Conservation (phyloP, 2,113 vertebrate genomes). For the Caloenas nicobarica region DNA sequence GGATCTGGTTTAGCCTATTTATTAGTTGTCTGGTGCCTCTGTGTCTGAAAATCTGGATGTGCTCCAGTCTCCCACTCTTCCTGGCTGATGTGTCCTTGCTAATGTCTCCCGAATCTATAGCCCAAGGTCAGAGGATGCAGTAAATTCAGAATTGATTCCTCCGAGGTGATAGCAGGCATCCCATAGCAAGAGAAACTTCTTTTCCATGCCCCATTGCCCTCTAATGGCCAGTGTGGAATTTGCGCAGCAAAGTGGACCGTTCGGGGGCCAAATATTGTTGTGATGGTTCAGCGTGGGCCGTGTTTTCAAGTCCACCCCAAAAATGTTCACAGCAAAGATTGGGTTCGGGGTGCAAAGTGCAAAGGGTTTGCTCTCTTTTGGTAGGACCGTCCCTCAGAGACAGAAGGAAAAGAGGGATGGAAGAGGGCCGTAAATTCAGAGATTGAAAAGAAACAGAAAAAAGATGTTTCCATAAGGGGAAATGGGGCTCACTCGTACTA, state of each 20-base stretch:
- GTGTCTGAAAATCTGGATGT: not conserved
- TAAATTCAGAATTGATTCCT: not conserved
- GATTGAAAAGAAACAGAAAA: not conserved
- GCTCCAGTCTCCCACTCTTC: not conserved
- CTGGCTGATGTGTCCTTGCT: not conserved
- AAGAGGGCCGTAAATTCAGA: not conserved
- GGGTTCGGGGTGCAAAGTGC: not conserved
- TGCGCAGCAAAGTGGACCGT: not conserved
- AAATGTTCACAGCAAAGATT: fast-evolving
- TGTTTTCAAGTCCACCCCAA: fast-evolving
- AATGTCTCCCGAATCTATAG: not conserved
- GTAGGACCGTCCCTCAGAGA: not conserved
- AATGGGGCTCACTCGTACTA: not conserved
- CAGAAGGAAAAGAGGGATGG: not conserved
- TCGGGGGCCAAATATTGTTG: not conserved
- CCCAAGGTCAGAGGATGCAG: conserved; percentile 29
- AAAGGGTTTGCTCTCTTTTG: not conserved
- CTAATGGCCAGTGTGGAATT: not conserved
- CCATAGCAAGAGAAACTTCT: not conserved
- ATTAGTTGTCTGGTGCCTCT: conserved; percentile 30
- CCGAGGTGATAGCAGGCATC: not conserved
- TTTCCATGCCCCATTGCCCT: not conserved
- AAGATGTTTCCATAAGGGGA: not conserved
- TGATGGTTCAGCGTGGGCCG: fast-evolving
- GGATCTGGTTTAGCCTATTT: not conserved